Conservation (phyloP, 2,888 invertebrate species). For the Coremacera marginata region DNA sequence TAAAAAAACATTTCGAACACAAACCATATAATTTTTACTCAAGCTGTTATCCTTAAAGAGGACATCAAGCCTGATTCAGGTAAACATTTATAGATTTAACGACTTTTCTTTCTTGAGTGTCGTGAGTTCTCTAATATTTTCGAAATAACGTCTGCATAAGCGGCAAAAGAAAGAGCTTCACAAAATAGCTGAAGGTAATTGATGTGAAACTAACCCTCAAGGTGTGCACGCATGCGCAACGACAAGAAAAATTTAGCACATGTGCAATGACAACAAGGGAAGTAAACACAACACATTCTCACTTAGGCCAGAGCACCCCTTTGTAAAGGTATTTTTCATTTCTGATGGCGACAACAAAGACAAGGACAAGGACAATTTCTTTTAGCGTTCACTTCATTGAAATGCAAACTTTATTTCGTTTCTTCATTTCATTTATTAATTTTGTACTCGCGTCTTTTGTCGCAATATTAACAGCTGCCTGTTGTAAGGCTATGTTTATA, state of each 20-base stretch:
- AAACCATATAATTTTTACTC: neutral
- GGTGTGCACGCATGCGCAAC: conserved; percentile 53
- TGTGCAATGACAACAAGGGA: neutral
- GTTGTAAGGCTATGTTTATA: neutral
- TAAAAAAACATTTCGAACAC: neutral
- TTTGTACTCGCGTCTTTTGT: neutral
- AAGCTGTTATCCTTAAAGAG: neutral
- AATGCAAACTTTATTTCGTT: neutral
- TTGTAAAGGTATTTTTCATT: conserved; percentile 5
- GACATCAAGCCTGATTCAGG: conserved; percentile 22
- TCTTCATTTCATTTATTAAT: neutral
- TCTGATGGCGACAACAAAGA: neutral
- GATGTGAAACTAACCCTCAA: conserved; percentile 40
- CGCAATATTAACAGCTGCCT: neutral
- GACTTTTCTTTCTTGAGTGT: conserved; percentile 24
- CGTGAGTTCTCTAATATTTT: conserved; percentile 2
- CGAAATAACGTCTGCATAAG: conserved; percentile 26
- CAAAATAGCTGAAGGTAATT: conserved; percentile 14
- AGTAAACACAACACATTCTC: neutral
- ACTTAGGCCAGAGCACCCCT: neutral
- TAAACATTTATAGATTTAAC: conserved; percentile 32
- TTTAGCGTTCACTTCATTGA: neutral
- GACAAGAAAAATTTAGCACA: conserved; percentile 9
- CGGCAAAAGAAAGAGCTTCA: neutral
- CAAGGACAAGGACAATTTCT: neutral